These are phyloP conservation scores for Campopleginae sp. DNA, from an alignment of 2,888 invertebrate species.

Conservation along the genomic window DNA sequence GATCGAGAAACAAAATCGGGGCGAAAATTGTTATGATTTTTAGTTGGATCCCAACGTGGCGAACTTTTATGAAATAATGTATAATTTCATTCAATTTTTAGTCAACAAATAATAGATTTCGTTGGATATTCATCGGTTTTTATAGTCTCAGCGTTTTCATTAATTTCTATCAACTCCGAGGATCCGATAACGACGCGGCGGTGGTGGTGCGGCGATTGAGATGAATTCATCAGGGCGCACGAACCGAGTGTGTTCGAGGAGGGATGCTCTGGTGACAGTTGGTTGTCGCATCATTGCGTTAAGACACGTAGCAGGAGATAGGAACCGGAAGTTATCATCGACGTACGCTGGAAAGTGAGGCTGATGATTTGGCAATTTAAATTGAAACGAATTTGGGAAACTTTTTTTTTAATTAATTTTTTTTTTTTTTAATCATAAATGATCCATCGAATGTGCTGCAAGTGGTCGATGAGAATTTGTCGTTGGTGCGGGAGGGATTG, in stretches of 20 bases:
- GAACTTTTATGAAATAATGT: not conserved
- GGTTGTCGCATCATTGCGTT: not conserved
- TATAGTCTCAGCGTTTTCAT: not conserved
- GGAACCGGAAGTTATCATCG: not conserved
- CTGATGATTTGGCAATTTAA: not conserved
- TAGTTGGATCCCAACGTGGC: too few species aligned
- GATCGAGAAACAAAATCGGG: too few species aligned
- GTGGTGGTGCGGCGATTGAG: not conserved
- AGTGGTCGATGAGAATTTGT: slow-evolving; percentile 36
- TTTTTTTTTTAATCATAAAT: too few species aligned
- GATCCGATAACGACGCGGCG: not conserved
- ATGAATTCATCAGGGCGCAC: not conserved
- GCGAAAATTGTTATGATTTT: too few species aligned
- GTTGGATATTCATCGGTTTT: not conserved
- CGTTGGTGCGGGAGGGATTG: not conserved
- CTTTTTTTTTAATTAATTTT: too few species aligned
- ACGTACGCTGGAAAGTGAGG: not conserved
- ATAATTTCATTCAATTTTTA: not conserved
- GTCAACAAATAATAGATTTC: not conserved
- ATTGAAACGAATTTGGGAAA: not conserved
- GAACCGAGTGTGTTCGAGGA: not conserved
- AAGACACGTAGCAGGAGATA: not conserved
- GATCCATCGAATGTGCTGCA: slow-evolving; percentile 1
- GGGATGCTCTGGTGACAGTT: not conserved
- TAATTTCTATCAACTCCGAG: not conserved